Conservation (phyloP, 2,888 invertebrate genomes). For the Callosobruchus maculatus region DNA sequence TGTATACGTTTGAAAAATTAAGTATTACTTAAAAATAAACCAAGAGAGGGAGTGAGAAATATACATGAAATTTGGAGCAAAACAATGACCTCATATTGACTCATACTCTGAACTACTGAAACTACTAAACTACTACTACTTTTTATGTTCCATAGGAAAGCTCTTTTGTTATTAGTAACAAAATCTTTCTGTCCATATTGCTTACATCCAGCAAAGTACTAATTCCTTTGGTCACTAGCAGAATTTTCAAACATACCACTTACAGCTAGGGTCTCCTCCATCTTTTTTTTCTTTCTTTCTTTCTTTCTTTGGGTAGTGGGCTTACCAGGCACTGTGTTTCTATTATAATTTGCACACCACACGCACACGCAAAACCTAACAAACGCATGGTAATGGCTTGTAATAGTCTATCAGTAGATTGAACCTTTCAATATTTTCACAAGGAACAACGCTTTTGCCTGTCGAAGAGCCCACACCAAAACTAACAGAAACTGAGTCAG, state of each 20-base stretch:
- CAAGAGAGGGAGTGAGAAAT: no score
- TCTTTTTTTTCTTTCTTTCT: not conserved
- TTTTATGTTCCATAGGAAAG: no score
- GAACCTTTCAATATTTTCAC: constrained; percentile 31
- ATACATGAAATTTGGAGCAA: no score
- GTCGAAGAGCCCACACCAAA: constrained; percentile 4
- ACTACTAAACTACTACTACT: no score
- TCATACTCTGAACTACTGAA: no score
- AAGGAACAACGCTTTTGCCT: constrained; percentile 34
- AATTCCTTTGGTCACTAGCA: not conserved
- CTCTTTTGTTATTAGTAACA: no score
- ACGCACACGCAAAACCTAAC: constrained; percentile 23
- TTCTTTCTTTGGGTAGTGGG: not conserved
- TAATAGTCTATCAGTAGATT: constrained; percentile 25
- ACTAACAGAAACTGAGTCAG: not conserved
- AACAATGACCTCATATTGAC: no score
- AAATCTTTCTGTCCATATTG: no score
- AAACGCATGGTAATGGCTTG: constrained; percentile 20
- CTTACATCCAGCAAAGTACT: no score
- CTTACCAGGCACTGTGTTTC: constrained; percentile 9
- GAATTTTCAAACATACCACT: not conserved
- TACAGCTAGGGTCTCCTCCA: not conserved
- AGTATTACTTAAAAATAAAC: no score
- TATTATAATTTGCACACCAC: constrained; percentile 25
- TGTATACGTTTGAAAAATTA: no score